These are phyloP conservation scores for Typhlichthys subterraneus DNA, from an alignment of 2,797 vertebrate species.

Conservation along the genomic window DNA sequence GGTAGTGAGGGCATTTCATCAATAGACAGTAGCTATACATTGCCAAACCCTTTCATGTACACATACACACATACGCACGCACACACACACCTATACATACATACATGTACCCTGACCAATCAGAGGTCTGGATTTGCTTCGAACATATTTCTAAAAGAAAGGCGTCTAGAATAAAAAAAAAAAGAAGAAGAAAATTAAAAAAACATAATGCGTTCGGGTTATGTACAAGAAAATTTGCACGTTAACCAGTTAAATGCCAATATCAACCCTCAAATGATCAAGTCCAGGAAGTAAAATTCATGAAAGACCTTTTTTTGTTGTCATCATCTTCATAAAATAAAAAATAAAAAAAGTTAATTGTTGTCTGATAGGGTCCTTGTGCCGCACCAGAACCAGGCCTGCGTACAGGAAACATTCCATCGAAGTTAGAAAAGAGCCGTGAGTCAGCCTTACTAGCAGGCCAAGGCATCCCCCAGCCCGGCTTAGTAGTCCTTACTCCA, in stretches of 20 bases:
- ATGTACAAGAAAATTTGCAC: conserved; percentile 71
- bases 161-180: conserved; percentile 32
- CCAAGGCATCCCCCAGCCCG: not conserved
- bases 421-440: conserved; percentile 47
- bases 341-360: conserved; percentile 60
- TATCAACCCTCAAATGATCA: conserved; percentile 43
- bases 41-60: conserved; percentile 15
- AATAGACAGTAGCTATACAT: conserved; percentile 33
- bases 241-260: conserved; percentile 46
- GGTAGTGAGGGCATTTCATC: conserved; percentile 23
- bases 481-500: conserved; percentile 28
- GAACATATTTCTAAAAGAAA: conserved; percentile 46
- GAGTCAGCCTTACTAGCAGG: conserved; percentile 18
- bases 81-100: conserved; percentile 35
- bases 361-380: conserved; percentile 54
- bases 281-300: conserved; percentile 62
- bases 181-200: conserved; percentile 15
- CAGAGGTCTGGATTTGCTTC: conserved; percentile 36
- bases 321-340: conserved; percentile 44
- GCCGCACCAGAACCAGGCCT: conserved; percentile 54
- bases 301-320: conserved; percentile 21
- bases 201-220: conserved; percentile 63
- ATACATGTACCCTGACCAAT: conserved; percentile 44
- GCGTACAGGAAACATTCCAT: conserved; percentile 35
- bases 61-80: conserved; percentile 8